These are phyloP conservation scores for Cryptomyrus ogoouensis DNA, from an alignment of 2,113 vertebrate species.

Conservation along the genomic window DNA sequence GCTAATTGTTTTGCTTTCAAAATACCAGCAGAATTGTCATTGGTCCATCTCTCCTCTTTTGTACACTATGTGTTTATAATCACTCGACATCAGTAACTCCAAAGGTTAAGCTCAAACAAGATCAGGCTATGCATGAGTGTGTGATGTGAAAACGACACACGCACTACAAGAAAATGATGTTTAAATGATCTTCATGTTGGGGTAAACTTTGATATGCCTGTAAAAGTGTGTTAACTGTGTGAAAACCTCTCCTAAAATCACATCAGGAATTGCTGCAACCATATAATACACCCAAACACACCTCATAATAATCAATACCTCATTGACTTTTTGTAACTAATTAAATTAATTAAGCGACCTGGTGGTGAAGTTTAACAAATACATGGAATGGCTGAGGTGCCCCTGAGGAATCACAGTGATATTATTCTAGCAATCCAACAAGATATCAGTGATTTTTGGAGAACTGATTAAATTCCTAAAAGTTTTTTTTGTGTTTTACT, in stretches of 20 bases:
- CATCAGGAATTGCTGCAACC: background rate
- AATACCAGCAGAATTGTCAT: constrained; percentile 36
- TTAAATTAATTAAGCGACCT: background rate
- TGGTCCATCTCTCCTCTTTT: constrained; percentile 23
- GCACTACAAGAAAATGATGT: background rate
- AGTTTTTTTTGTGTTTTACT: background rate
- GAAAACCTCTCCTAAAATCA: background rate
- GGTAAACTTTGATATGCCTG: background rate
- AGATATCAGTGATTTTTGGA: background rate
- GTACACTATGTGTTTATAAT: constrained; percentile 34
- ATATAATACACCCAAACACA: background rate
- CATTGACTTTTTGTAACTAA: background rate
- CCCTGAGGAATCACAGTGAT: background rate
- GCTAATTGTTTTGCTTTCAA: constrained; percentile 78
- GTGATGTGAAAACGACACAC: constrained; percentile 47
- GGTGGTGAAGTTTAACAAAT: background rate
- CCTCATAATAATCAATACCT: background rate
- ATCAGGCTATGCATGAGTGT: constrained; percentile 44
- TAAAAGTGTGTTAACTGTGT: background rate
- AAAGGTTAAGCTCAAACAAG: constrained; percentile 45
- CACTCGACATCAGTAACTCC: constrained; percentile 40
- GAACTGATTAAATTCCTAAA: background rate
- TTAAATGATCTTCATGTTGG: background rate
- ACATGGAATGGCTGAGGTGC: background rate
- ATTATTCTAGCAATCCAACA: background rate